Evolutionary conservation across 2,797 vertebrate genomes (phyloP).

Genomic region (Malurus splendens): DNA sequence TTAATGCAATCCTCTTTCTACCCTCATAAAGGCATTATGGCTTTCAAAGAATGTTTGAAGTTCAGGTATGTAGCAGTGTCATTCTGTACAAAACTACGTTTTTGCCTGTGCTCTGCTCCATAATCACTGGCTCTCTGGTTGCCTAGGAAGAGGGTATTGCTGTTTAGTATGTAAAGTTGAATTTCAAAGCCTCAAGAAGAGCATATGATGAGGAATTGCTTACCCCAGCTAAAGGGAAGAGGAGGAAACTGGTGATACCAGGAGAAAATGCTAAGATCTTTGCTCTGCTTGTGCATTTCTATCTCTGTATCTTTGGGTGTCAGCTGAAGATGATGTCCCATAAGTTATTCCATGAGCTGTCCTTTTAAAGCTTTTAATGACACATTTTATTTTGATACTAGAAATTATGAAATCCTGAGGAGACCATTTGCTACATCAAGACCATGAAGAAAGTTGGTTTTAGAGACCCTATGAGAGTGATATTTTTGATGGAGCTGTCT

Average conservation of each 20-base stretch:
- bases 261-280: not conserved
- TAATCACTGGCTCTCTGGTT: not conserved
- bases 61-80: not conserved
- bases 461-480: not conserved
- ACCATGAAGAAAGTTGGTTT: not conserved
- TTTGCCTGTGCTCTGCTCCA: not conserved
- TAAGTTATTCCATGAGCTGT: not conserved
- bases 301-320: not conserved
- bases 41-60: not conserved
- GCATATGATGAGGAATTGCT: not conserved
- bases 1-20: not conserved
- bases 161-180: not conserved
- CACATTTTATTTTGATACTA: not conserved
- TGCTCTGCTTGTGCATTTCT: not conserved
- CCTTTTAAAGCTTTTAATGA: not conserved
- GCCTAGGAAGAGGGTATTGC: not conserved
- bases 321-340: not conserved
- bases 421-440: not conserved
- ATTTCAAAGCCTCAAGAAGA: not conserved
- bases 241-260: fast-evolving
- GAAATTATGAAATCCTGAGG: not conserved
- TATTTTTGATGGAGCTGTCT: conserved; percentile 14
- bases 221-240: not conserved
- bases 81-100: not conserved
- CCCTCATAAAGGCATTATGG: not conserved